phyloP scores from a whole-genome alignment of 1,140 invertebrate genomes.

The Dinoponera quadriceps region DNA sequence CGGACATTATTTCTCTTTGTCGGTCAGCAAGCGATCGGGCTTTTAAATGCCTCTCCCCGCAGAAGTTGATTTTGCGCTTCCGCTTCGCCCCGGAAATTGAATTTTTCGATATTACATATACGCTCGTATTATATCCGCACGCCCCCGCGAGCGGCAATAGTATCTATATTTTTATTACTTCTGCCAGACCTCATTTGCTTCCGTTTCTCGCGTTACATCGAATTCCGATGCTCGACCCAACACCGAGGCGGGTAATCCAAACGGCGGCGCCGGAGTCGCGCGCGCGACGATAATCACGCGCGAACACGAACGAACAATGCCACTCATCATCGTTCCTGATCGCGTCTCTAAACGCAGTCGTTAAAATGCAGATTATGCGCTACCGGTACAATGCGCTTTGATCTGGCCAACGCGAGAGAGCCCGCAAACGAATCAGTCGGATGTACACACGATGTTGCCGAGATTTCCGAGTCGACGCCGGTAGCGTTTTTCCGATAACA shows the following conservation, averaged over 20 bases:
- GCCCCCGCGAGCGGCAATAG: background rate
- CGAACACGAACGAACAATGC: background rate
- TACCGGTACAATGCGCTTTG: background rate
- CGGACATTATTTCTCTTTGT: constrained; percentile 47
- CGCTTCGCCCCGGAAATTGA: constrained; percentile 1
- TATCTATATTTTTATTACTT: constrained; percentile 6
- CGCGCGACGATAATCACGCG: background rate
- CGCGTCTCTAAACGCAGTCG: background rate
- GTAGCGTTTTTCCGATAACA: too few relatives aligned
- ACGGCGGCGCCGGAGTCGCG: background rate
- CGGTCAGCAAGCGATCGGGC: background rate
- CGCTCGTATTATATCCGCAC: background rate
- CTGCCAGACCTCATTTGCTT: background rate
- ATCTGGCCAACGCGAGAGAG: background rate
- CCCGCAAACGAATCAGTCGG: too few relatives aligned
- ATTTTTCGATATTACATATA: constrained; percentile 35
- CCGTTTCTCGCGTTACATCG: too few relatives aligned
- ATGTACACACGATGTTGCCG: background rate
- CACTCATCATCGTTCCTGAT: background rate
- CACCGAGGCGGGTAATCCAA: background rate
- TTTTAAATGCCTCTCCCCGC: constrained; percentile 16
- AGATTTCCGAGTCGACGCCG: too few relatives aligned
- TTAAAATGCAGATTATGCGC: background rate
- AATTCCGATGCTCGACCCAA: too few relatives aligned
- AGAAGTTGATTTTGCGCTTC: constrained; percentile 16